Evolutionary conservation across 2,113 vertebrate species (phyloP).

Genomic region (Fregata magnificens): DNA sequence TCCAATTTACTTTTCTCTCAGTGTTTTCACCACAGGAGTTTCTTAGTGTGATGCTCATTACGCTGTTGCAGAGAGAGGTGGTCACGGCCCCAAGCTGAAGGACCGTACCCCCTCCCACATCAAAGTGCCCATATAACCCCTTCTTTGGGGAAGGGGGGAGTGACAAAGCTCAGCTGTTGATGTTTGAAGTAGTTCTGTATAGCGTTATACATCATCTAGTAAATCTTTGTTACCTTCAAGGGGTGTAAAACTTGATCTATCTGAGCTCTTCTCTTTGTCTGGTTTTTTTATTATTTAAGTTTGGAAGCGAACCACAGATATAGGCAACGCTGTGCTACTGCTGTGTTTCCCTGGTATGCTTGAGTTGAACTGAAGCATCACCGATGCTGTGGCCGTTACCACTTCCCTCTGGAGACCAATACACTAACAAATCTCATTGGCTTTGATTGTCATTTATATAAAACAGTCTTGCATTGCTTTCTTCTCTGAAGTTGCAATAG

Average conservation of each 20-base stretch:
- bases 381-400: fast-evolving
- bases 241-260: fast-evolving
- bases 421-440: fast-evolving
- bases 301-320: fast-evolving
- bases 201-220: fast-evolving
- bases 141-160: fast-evolving
- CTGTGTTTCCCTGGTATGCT: fast-evolving
- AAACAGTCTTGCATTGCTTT: fast-evolving
- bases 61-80: not conserved
- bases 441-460: fast-evolving
- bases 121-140: fast-evolving
- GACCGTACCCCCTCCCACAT: fast-evolving
- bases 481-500: not conserved
- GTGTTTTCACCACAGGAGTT: fast-evolving
- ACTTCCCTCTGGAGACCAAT: not conserved
- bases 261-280: fast-evolving
- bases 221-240: no score
- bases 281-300: fast-evolving
- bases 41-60: fast-evolving
- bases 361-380: fast-evolving
- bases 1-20: not conserved
- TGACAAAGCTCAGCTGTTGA: fast-evolving
- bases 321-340: fast-evolving
- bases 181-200: no score
- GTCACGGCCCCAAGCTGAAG: not conserved